Evolutionary conservation across 2,888 invertebrate species (phyloP).

Genomic region (Taenaris catops): DNA sequence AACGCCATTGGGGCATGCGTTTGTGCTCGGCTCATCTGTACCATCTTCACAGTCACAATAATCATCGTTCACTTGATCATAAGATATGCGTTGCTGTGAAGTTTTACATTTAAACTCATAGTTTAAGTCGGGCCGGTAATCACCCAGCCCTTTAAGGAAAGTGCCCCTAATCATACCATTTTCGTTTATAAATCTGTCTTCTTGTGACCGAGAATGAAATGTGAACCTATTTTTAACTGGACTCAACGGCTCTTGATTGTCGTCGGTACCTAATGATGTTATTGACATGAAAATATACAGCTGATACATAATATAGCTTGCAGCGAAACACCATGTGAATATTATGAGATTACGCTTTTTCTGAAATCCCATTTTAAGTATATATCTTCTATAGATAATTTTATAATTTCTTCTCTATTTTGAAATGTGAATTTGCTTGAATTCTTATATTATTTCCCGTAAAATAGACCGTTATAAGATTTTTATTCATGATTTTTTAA

Average conservation of each 20-base stretch:
- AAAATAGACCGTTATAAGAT: too few relatives aligned
- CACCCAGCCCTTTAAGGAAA: constrained; percentile 45
- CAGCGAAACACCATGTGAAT: constrained; percentile 46
- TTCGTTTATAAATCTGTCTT: constrained; percentile 57
- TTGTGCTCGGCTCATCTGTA: constrained; percentile 91
- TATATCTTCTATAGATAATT: too few relatives aligned
- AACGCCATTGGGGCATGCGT: constrained; percentile 90
- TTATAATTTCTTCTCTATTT: neutral
- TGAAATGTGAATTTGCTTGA: too few relatives aligned
- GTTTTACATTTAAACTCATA: constrained; percentile 64
- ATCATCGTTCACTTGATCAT: constrained; percentile 85
- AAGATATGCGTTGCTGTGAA: constrained; percentile 51
- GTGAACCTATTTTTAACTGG: too few relatives aligned
- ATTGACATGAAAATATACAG: constrained; percentile 63
- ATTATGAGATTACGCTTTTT: constrained; percentile 65
- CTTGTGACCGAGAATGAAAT: constrained; percentile 50
- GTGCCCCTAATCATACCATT: constrained; percentile 64
- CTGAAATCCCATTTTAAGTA: constrained; percentile 32
- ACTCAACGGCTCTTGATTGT: too few relatives aligned
- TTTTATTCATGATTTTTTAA: too few relatives aligned
- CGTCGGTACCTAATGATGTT: constrained; percentile 42
- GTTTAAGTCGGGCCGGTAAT: constrained; percentile 54
- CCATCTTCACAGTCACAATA: constrained; percentile 93
- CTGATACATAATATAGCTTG: constrained; percentile 62
- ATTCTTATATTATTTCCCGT: too few relatives aligned